phyloP scores from a whole-genome alignment of 2,888 invertebrate genomes.

The Tenthredo scrophulariae region DNA sequence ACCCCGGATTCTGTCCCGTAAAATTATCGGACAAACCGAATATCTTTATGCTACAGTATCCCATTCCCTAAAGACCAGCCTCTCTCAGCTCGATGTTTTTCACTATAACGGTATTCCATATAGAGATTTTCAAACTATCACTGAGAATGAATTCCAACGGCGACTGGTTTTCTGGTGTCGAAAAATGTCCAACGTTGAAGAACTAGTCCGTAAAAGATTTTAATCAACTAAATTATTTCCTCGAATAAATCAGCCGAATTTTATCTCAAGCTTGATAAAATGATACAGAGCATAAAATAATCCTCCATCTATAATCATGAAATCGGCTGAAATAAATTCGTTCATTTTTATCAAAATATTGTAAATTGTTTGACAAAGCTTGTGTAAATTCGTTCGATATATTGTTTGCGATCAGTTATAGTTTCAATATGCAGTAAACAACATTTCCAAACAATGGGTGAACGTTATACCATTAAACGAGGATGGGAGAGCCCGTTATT shows the following conservation, averaged over 20 bases:
- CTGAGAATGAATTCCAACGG: constrained; percentile 1
- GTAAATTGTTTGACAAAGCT: not conserved
- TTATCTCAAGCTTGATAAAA: no score
- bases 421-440: constrained; percentile 46
- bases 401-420: not conserved
- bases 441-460: constrained; percentile 22
- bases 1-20: not conserved
- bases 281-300: no score
- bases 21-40: not conserved
- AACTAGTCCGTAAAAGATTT: no score
- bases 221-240: no score
- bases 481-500: not conserved
- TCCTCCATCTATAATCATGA: not conserved
- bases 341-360: not conserved
- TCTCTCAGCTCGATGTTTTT: not conserved
- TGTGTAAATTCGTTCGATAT: not conserved
- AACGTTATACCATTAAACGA: not conserved
- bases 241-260: not conserved
- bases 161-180: not conserved
- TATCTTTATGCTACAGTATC: not conserved
- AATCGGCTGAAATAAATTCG: not conserved
- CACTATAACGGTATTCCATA: constrained; percentile 7
- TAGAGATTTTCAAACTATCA: constrained; percentile 17
- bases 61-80: not conserved
- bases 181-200: no score